Conservation (phyloP, 2,888 invertebrate species). For the Carpatolechia fugitivella region DNA sequence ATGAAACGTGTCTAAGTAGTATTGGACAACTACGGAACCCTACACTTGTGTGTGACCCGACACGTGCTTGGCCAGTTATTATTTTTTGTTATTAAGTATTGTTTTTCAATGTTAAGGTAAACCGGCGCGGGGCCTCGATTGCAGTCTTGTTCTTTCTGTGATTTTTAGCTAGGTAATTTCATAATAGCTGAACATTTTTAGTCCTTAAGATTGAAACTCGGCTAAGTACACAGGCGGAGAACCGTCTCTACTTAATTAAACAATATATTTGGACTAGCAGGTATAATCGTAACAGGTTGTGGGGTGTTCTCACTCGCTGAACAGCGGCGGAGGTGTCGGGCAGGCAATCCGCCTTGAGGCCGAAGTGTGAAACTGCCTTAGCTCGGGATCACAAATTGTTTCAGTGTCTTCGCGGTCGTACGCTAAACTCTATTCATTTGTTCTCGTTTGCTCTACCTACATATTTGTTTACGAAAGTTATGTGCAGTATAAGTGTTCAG, state of each 20-base stretch:
- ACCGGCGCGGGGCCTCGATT: no score
- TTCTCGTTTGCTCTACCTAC: slow-evolving; percentile 50
- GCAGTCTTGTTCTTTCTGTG: no score
- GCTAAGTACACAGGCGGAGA: not conserved
- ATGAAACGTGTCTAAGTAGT: no score
- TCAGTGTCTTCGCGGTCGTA: slow-evolving; percentile 51
- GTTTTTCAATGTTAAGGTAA: no score
- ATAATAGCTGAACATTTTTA: no score
- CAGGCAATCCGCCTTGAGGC: slow-evolving; percentile 29
- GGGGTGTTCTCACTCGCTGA: not conserved
- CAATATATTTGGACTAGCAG: slow-evolving; percentile 12
- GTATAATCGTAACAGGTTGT: slow-evolving; percentile 19
- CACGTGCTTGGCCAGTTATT: no score
- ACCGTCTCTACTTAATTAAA: not conserved
- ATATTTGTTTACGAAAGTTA: slow-evolving; percentile 46
- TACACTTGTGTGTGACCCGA: no score
- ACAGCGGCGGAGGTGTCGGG: not conserved
- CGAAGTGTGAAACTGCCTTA: slow-evolving; percentile 37
- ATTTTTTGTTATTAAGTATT: no score
- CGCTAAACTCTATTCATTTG: slow-evolving; percentile 58
- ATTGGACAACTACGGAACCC: no score
- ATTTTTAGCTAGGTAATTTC: no score
- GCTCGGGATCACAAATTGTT: slow-evolving; percentile 54
- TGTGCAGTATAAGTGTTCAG: slow-evolving; percentile 29
- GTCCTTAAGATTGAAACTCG: not conserved